Evolutionary conservation across 92 coral and sea anemone species (phyloP).

Genomic region (Pocillopora meandrina): DNA sequence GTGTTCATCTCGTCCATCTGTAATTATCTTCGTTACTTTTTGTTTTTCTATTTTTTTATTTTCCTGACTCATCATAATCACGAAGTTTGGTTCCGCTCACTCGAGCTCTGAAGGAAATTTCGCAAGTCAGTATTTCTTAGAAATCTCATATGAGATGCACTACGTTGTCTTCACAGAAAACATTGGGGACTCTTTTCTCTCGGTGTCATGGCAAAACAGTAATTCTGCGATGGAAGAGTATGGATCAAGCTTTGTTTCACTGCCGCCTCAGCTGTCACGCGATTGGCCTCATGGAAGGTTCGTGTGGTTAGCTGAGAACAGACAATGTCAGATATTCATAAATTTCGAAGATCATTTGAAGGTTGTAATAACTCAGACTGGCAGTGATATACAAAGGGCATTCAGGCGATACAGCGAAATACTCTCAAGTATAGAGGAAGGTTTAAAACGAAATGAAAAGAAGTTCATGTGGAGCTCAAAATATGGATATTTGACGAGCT

Average conservation of each 20-base stretch:
- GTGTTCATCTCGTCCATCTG: too few species aligned
- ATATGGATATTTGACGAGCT: conserved; percentile 55
- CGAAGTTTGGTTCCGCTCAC: too few species aligned
- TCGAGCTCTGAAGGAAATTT: too few species aligned
- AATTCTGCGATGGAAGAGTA: conserved; percentile 14
- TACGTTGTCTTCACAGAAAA: background rate
- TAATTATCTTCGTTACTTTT: too few species aligned
- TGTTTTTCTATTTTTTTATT: too few species aligned
- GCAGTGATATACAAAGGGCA: conserved; percentile 41
- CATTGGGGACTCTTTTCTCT: background rate
- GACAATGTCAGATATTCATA: conserved; percentile 40
- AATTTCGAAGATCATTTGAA: conserved; percentile 56
- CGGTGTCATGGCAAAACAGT: conserved; percentile 35
- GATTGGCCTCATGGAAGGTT: conserved; percentile 52
- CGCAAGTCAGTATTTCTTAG: too few species aligned
- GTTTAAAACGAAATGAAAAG: conserved; percentile 21
- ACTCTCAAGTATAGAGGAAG: conserved; percentile 20
- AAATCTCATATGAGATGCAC: too few species aligned
- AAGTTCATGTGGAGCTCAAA: conserved; percentile 43
- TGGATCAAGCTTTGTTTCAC: conserved; percentile 11
- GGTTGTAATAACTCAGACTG: conserved; percentile 40
- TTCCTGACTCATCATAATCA: too few species aligned
- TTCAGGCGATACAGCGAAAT: conserved; percentile 44
- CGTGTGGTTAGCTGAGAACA: conserved; percentile 51
- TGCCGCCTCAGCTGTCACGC: conserved; percentile 31